A percentile compares a stretch with the other conserved stretches of the same genome.
phyloP scores from a whole-genome alignment of 1,140 invertebrate species.

The Pseudomyrmex dendroicus region DNA sequence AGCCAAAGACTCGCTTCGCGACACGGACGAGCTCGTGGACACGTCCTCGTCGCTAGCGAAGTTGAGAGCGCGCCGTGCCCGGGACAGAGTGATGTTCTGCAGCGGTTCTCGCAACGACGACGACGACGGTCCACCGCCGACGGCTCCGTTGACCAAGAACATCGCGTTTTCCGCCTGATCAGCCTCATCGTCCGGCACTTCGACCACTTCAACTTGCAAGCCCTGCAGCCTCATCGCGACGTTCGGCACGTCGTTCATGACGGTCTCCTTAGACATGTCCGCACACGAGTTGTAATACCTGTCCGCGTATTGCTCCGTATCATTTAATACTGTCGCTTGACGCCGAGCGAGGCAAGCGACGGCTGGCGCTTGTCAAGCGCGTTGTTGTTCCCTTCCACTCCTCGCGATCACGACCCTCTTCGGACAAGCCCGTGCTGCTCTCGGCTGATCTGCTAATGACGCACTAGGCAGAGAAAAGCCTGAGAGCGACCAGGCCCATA shows the following conservation, averaged over 20 bases:
- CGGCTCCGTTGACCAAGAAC: background rate
- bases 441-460: background rate
- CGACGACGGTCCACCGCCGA: background rate
- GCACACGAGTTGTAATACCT: constrained; percentile 65
- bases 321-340: constrained; percentile 63
- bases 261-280: constrained; percentile 74
- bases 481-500: too few species aligned
- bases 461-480: background rate
- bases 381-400: background rate
- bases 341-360: constrained; percentile 29
- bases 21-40: constrained; percentile 60
- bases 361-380: constrained; percentile 4
- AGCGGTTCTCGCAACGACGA: constrained; percentile 61
- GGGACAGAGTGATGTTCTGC: constrained; percentile 76
- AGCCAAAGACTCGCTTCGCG: constrained; percentile 70
- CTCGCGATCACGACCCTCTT: constrained; percentile 1
- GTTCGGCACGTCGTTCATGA: constrained; percentile 70
- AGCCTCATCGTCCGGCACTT: constrained; percentile 64
- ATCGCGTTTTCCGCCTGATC: constrained; percentile 64
- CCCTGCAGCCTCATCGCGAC: constrained; percentile 69
- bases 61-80: constrained; percentile 74
- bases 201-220: constrained; percentile 54
- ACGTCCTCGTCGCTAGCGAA: constrained; percentile 78
- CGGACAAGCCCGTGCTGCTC: background rate
- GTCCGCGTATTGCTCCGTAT: constrained; percentile 64